phyloP scores from a whole-genome alignment of 2,797 vertebrate species.

The Danio kyathit region DNA sequence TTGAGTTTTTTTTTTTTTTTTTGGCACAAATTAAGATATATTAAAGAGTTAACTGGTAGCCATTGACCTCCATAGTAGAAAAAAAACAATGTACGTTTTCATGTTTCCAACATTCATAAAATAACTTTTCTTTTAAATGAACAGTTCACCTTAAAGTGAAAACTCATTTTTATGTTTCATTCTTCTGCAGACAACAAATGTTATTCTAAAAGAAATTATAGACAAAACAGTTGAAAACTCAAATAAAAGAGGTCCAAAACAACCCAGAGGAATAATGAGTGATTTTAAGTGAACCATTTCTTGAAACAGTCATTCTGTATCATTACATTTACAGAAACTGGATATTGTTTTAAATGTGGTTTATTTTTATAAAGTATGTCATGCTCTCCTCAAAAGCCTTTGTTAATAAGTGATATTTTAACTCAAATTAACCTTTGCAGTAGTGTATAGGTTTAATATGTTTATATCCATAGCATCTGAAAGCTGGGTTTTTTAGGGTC shows the following conservation, averaged over 20 bases:
- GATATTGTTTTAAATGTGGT: background rate
- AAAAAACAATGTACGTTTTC: too few relatives aligned
- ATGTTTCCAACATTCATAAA: too few relatives aligned
- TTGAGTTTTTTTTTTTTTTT: too few relatives aligned
- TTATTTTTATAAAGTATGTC: background rate
- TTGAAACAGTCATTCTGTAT: background rate
- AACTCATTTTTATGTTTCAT: background rate
- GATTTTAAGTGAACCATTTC: background rate
- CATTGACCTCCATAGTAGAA: too few relatives aligned
- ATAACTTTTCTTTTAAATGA: too few relatives aligned
- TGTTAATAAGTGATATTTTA: background rate
- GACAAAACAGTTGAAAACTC: background rate
- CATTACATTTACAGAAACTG: background rate
- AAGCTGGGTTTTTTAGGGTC: slow-evolving; percentile 5
- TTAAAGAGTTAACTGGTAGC: too few relatives aligned
- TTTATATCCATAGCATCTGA: slow-evolving; percentile 4
- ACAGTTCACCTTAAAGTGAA: background rate
- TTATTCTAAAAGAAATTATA: background rate
- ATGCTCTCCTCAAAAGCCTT: background rate
- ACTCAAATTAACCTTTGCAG: background rate
- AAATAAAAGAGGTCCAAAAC: background rate
- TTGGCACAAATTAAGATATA: too few relatives aligned
- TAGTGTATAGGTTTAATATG: slow-evolving; percentile 10
- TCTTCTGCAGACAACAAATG: background rate
- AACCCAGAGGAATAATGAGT: background rate